These are phyloP conservation scores for Malacoctenus gilli DNA, from an alignment of 2,797 vertebrate species.

Conservation along the genomic window DNA sequence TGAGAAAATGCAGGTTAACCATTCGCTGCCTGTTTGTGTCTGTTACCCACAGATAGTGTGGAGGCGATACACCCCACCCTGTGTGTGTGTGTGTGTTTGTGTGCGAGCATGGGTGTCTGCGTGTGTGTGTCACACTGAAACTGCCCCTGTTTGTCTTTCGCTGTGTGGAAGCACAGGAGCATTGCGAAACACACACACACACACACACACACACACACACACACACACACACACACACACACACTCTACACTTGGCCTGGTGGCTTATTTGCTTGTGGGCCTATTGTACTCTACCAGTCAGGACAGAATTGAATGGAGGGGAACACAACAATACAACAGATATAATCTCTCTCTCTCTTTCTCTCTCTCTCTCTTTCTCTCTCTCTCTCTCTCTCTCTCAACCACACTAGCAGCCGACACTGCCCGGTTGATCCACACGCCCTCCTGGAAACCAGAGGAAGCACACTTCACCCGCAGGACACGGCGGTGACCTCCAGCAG, in stretches of 20 bases:
- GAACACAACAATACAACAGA: conserved; percentile 55
- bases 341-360: conserved; percentile 62
- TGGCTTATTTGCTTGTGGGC: conserved; percentile 47
- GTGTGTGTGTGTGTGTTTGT: conserved; percentile 21
- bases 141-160: conserved; percentile 48
- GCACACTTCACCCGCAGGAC: conserved; percentile 31
- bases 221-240: conserved; percentile 32
- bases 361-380: conserved; percentile 56
- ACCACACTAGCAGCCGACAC: conserved; percentile 48
- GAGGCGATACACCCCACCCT: conserved; percentile 41
- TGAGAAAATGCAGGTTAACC: conserved; percentile 6
- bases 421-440: conserved; percentile 31
- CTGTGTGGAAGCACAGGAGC: conserved; percentile 46
- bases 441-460: conserved; percentile 20
- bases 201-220: conserved; percentile 37
- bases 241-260: conserved; percentile 41
- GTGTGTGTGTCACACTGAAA: conserved; percentile 3
- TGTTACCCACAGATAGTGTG: conserved; percentile 55
- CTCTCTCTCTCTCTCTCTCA: conserved; percentile 44
- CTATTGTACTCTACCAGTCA: conserved; percentile 57
- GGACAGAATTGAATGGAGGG: conserved; percentile 45
- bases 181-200: too few species aligned
- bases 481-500: conserved; percentile 30
- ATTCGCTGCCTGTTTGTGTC: conserved; percentile 15
- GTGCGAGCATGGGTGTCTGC: conserved; percentile 16